Evolutionary conservation across 2,797 vertebrate genomes (phyloP), one percentile per base, ranked within the genome.

Genomic region (Myotis pilosus): DNA sequence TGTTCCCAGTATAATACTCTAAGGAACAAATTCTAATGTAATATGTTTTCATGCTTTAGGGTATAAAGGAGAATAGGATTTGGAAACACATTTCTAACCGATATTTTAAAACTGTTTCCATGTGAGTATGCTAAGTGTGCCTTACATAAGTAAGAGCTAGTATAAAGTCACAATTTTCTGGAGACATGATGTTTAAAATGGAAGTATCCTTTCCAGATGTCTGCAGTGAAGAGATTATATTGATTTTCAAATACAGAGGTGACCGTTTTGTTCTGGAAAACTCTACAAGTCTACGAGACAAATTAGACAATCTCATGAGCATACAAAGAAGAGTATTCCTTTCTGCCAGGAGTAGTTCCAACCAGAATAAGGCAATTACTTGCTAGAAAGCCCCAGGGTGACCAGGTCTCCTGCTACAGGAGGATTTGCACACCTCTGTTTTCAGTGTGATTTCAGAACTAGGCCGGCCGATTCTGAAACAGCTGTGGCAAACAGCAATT

Each of bases 161-260:
- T 33, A 87, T 51, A 82, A 83, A 94, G 85, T 92, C 69, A 71
- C 74, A 78, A 92, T 95, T 92, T 95, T 80, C 87, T 66, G 84
- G 33, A 69, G n/a, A 68, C 30, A 2, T 72, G 89, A 89, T 28
- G 13, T 51, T 93, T 86, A 87, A 78, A 92, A 66, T 55, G 86
- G 23, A 96, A 90, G 75, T 71, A 79, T n/a, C 38, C 12, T 82
- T 87, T 87, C 47, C 71, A 78, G 60, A 87, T n/a, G 5, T 38
- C 41, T 83, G 36, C 8, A 69, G 8, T 53, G 6, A 86, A 75
- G 20, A 85, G 16, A 86, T 17, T 44, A 49, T 41, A 79, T 23
- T 23, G 33, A 17, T 83, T 96, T 95, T 91, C 49, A 93, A 88
- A 92, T 90, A 71, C 1, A 88, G 28, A 95, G 38, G 60, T 71